Base-by-base conservation (phyloP, 1,140 invertebrate species). In the Stenopsyche tienmushanensis region DNA sequence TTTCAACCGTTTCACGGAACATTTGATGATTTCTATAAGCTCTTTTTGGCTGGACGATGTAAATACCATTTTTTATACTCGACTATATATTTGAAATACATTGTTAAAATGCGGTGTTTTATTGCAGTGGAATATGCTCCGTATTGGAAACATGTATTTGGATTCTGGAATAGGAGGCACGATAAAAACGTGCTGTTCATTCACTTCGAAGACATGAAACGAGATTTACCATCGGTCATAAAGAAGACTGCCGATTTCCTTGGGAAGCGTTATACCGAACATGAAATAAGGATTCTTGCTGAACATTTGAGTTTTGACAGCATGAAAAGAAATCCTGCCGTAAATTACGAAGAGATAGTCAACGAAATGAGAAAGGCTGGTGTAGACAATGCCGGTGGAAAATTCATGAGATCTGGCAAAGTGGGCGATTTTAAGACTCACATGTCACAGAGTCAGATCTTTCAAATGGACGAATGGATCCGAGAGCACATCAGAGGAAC, bases 321-420 rank as follows among this genome's bases (percentile, higher is more conserved):
- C 39, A 88, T 92, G 82, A 84, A 85, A 68, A 79, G 82, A 2
- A 92, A 92, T 73, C 82, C 84, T n/a, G 81, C 85, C 58, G 88
- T 91, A 0, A 92, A 91, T 74, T 86, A 86, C 58, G 83, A 80
- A 70, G 72, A 73, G 0, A 73, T 76, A 0, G 72, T 79, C 0
- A 73, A 77, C 34, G 69, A 77, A 13, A 78, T 81, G 44, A 80
- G 75, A 49, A 78, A 77, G 50, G 75, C 72, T 53, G 78, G 80
- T 18, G 54, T 81, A 18, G 76, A 73, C 10, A 62, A 73, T 1
- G 71, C 67, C 2, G 75, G 84, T 50, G 80, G 84, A 54, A 74
- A 77, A 20, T 88, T 88, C 72, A 85, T 87, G 68, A 78, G 86
- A 45, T 83, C 82, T 57, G 87, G 87, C 7, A 81, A 83, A 54